Conservation (phyloP, 1,140 invertebrate genomes). For the Campoletis sonorensis region DNA sequence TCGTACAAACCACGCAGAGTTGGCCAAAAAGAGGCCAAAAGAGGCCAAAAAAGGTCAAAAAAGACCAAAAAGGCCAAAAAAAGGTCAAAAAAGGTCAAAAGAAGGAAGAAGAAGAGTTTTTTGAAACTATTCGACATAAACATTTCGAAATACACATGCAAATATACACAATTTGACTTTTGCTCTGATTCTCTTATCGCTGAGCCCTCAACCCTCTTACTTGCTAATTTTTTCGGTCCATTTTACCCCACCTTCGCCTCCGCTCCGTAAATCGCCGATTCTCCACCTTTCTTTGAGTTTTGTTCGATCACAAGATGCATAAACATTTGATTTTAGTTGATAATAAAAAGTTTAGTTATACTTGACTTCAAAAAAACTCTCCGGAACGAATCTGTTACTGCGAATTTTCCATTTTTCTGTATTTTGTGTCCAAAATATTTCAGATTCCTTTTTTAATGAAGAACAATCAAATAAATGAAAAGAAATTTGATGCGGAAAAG, state of each 20-base stretch:
- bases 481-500: too few species aligned
- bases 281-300: conserved; percentile 8
- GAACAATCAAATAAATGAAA: too few species aligned
- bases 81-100: not conserved
- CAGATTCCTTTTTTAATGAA: too few species aligned
- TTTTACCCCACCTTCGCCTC: not conserved
- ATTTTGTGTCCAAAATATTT: too few species aligned
- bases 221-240: not conserved
- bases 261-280: not conserved
- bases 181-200: conserved; percentile 47
- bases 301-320: not conserved
- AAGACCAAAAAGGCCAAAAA: not conserved
- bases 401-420: too few species aligned
- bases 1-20: not conserved
- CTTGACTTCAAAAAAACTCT: too few species aligned
- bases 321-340: too few species aligned
- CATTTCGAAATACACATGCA: not conserved
- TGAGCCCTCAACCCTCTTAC: conserved; percentile 23
- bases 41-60: not conserved
- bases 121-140: too few species aligned
- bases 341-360: too few species aligned
- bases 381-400: too few species aligned
- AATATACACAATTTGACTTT: not conserved
- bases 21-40: not conserved
- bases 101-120: not conserved